Evolutionary conservation across 2,797 vertebrate species (phyloP).

Genomic region (Glossophaga mutica): DNA sequence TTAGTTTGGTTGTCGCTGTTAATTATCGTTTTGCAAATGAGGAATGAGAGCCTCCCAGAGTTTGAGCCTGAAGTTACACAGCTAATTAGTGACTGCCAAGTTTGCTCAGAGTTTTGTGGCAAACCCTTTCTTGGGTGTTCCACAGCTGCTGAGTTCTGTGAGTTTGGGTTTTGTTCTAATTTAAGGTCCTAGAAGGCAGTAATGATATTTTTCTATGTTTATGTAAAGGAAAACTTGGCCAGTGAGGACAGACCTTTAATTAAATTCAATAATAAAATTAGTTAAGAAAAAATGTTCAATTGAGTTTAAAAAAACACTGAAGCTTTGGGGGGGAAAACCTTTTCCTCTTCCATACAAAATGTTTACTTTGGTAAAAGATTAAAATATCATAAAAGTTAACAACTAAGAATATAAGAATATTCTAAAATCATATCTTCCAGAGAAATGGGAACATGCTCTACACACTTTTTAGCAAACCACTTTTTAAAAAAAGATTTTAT

Average conservation of each 20-base stretch:
- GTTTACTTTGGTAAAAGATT: not conserved
- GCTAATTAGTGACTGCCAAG: not conserved
- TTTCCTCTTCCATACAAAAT: not conserved
- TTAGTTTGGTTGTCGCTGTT: not conserved
- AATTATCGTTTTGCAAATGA: not conserved
- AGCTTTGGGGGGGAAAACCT: not conserved
- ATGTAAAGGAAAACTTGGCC: not conserved
- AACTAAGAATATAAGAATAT: not conserved
- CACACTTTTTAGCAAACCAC: not conserved
- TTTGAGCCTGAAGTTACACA: not conserved
- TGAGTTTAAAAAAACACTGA: not conserved
- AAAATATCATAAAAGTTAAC: not conserved
- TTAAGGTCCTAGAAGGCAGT: not conserved
- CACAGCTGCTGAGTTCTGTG: not conserved
- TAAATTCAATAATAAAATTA: constrained; percentile 27
- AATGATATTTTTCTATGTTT: not conserved
- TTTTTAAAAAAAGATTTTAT: not conserved
- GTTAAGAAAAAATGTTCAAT: not conserved
- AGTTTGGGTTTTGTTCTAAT: not conserved
- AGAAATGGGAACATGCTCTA: not conserved
- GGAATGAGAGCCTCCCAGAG: not conserved
- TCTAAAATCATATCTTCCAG: not conserved
- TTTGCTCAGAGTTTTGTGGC: not conserved
- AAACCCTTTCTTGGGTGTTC: not conserved
- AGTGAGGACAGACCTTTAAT: not conserved